Evolutionary conservation across 2,797 vertebrate species (phyloP).

Genomic region (Eidolon dupreanum): DNA sequence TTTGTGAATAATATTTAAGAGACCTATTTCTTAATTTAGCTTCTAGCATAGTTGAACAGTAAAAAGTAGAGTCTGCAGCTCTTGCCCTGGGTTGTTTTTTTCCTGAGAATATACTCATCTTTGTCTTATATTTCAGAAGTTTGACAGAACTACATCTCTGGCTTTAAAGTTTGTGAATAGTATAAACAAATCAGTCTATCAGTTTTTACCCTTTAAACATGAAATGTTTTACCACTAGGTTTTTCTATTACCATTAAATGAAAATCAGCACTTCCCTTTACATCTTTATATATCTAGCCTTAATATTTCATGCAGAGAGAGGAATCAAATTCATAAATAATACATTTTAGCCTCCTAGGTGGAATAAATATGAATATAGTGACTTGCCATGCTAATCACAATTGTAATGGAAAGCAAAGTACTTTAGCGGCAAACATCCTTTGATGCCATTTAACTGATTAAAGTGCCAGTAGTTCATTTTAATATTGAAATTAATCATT

Average conservation of each 20-base stretch:
- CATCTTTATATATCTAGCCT: slow-evolving; percentile 65
- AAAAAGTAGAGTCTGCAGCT: background rate
- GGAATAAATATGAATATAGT: slow-evolving; percentile 76
- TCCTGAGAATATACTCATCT: background rate
- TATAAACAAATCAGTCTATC: slow-evolving; percentile 49
- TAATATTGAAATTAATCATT: slow-evolving; percentile 46
- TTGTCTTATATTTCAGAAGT: slow-evolving; percentile 64
- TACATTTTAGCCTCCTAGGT: slow-evolving; percentile 74
- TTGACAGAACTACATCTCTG: slow-evolving; percentile 56
- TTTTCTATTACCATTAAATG: slow-evolving; percentile 58
- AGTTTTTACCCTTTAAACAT: slow-evolving; percentile 55
- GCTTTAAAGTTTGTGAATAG: slow-evolving; percentile 63
- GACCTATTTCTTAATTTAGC: background rate
- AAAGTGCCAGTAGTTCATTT: slow-evolving; percentile 69
- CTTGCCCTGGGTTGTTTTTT: background rate
- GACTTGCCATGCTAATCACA: slow-evolving; percentile 67
- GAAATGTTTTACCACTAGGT: slow-evolving; percentile 48
- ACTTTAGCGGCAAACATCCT: slow-evolving; percentile 61
- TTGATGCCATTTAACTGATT: slow-evolving; percentile 59
- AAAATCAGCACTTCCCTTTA: slow-evolving; percentile 71
- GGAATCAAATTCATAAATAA: slow-evolving; percentile 85
- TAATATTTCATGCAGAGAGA: slow-evolving; percentile 83
- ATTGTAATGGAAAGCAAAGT: slow-evolving; percentile 49
- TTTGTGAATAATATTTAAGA: background rate
- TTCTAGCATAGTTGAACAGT: background rate